Base-by-base conservation (phyloP, 1,140 invertebrate genomes). In the Aricia agestis region DNA sequence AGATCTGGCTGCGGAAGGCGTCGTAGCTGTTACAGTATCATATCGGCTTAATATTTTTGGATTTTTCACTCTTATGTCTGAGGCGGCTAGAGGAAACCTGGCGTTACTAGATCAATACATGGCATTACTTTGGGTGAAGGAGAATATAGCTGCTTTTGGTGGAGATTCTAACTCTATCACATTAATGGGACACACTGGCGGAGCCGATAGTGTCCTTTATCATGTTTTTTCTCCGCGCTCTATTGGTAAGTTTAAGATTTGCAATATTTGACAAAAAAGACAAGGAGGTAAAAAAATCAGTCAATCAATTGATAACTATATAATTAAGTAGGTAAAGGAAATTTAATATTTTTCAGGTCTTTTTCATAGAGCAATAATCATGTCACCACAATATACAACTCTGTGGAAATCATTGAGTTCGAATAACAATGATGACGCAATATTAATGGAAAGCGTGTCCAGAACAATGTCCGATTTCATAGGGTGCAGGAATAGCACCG, bases 21-120 rank as follows among this genome's bases (percentile, higher is more conserved):
- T 95, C 1, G 92, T 95, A 4, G 94, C 95, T 5, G 94, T 95
- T 6, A 94, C 93, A 9, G 92, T 94, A 15, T 93, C 93, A 72
- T 95, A 94, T 82, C 92, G 95, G 7, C 87, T 94, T 52, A 94
- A 95, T 78, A 89, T 95, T 25, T 93, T 95, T 69, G 94, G 95
- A 6, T 97, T 97, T 88, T 93, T 97, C 58, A 95, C 94, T 74
- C 87, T 96, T 11, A 93, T 82, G 81, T 94, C 90, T 13, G 69
- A 82, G 9, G 72, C 73, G 71, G 93, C 92, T 68, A 86, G 90
- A 15, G 96, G 96, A 0, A 96, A 96, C 81, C 92, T 95, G 31
- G 95, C 95, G 2, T 79, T 96, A 11, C 86, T 95, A 68, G 96
- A 97, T 83, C 95, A 96, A 73, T 94, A 94, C 72, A 81, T 95